Evolutionary conservation across 2,888 invertebrate species (phyloP).

Genomic region (Athalia cordata): DNA sequence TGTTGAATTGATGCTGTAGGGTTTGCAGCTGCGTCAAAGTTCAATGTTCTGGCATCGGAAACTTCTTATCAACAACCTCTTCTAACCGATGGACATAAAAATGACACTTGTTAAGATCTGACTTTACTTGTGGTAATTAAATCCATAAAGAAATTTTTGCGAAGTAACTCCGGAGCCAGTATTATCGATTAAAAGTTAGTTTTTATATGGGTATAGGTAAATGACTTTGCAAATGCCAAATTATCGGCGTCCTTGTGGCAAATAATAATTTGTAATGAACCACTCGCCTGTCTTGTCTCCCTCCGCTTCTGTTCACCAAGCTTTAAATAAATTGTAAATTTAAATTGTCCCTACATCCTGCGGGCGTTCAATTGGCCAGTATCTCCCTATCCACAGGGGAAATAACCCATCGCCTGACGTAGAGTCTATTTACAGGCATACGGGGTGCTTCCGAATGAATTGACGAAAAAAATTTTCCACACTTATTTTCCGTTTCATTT

Average conservation of each 20-base stretch:
- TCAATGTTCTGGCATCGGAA: constrained; percentile 34
- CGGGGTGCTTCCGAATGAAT: constrained; percentile 21
- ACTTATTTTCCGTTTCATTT: neutral
- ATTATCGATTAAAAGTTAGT: neutral
- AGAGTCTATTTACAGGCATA: constrained; percentile 35
- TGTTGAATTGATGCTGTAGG: neutral
- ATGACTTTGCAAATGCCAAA: constrained; percentile 19
- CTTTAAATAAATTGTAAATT: constrained; percentile 65
- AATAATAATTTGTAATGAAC: constrained; percentile 44
- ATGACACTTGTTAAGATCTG: constrained; percentile 4
- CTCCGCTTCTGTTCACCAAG: constrained; percentile 38
- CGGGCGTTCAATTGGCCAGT: constrained; percentile 64
- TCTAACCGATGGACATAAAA: constrained; percentile 10
- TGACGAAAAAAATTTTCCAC: constrained; percentile 32
- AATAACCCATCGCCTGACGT: constrained; percentile 58
- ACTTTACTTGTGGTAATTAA: constrained; percentile 14
- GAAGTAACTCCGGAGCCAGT: neutral
- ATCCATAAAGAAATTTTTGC: neutral
- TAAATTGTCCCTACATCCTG: constrained; percentile 72
- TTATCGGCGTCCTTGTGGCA: constrained; percentile 38
- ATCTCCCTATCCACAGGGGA: constrained; percentile 57
- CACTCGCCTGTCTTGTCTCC: constrained; percentile 31
- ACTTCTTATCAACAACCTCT: constrained; percentile 18
- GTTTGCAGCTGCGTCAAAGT: constrained; percentile 37
- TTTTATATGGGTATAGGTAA: neutral